These are phyloP conservation scores for Pachypanchax playfairii DNA, from an alignment of 2,113 vertebrate species.

Conservation along the genomic window DNA sequence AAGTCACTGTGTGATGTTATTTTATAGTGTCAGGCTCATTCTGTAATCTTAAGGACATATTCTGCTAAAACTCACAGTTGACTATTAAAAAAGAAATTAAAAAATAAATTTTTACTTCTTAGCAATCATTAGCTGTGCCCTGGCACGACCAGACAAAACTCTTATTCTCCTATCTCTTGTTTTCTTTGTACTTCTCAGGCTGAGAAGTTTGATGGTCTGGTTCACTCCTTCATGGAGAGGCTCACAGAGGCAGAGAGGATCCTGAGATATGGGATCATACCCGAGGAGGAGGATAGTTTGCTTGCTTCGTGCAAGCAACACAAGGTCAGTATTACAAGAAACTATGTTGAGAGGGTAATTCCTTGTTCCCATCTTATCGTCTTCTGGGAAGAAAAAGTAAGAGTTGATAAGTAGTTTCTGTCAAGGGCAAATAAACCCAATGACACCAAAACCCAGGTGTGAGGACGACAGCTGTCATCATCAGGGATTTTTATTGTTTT, in stretches of 20 bases:
- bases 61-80: background rate
- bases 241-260: constrained; percentile 81
- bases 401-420: constrained; percentile 19
- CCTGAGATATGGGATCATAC: constrained; percentile 79
- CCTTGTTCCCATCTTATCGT: background rate
- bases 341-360: background rate
- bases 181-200: constrained; percentile 69
- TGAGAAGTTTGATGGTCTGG: constrained; percentile 83
- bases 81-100: too few relatives aligned
- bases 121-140: background rate
- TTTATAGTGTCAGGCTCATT: too few relatives aligned
- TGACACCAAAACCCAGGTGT: constrained; percentile 2
- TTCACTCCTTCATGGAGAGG: constrained; percentile 83
- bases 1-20: too few relatives aligned
- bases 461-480: background rate
- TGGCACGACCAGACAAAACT: background rate
- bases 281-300: constrained; percentile 80
- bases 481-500: background rate
- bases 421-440: constrained; percentile 19
- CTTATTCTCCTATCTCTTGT: background rate
- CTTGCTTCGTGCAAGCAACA: constrained; percentile 77
- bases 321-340: constrained; percentile 71
- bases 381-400: background rate
- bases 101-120: too few relatives aligned
- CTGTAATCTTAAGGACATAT: background rate